These are phyloP conservation scores for Pavo muticus DNA, from an alignment of 2,113 vertebrate species.

Conservation along the genomic window DNA sequence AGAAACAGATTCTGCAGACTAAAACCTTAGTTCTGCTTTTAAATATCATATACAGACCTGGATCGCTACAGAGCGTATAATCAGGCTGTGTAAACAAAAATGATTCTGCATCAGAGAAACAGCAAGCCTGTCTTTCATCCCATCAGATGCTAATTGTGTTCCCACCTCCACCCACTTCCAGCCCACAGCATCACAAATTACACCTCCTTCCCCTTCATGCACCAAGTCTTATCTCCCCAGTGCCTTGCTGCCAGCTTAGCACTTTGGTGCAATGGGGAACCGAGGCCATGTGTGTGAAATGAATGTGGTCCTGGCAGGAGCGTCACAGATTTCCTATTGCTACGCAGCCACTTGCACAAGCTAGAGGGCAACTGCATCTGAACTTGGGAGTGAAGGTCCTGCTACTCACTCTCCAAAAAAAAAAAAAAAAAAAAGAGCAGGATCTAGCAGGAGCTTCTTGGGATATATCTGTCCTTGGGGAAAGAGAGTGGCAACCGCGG, in stretches of 20 bases:
- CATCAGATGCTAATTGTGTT: neutral
- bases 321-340: neutral
- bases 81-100: neutral
- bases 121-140: neutral
- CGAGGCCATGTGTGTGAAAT: fast-evolving
- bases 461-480: neutral
- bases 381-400: neutral
- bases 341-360: neutral
- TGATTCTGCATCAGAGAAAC: neutral
- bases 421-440: neutral
- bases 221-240: neutral
- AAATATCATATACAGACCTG: neutral
- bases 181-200: neutral
- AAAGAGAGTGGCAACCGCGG: neutral
- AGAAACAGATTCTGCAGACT: slow-evolving; percentile 57
- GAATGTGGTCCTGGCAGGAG: neutral
- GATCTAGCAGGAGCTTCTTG: neutral
- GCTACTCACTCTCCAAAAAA: neutral
- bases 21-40: slow-evolving; percentile 14
- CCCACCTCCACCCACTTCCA: neutral
- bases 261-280: fast-evolving
- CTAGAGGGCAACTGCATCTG: neutral
- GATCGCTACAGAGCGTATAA: neutral
- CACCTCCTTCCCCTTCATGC: neutral
- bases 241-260: neutral